Evolutionary conservation across 2,888 invertebrate genomes (phyloP).

Genomic region (Resseliella maxima): DNA sequence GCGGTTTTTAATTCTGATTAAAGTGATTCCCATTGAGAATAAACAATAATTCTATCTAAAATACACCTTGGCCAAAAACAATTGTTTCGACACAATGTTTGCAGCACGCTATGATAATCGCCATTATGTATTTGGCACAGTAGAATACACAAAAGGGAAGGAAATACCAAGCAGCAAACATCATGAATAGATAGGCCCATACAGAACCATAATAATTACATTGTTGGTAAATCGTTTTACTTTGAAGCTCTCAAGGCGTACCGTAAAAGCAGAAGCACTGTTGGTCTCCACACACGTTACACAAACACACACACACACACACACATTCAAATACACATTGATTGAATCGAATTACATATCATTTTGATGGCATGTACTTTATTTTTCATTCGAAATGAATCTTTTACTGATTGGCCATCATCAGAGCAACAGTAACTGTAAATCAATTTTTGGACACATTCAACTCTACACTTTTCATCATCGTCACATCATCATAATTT

Average conservation of each 20-base stretch:
- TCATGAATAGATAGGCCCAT: neutral
- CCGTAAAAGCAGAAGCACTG: neutral
- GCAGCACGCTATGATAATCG: neutral
- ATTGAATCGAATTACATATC: constrained; percentile 46
- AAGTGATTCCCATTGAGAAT: constrained; percentile 33
- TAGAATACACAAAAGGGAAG: neutral
- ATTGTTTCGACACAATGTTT: neutral
- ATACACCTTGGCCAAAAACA: neutral
- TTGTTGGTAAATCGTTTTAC: neutral
- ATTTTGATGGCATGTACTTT: constrained; percentile 13
- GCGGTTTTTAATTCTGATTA: constrained; percentile 41
- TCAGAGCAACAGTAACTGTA: neutral
- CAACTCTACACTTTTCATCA: too few species aligned
- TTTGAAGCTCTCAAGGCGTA: constrained; percentile 1
- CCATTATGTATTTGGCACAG: neutral
- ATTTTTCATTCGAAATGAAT: neutral
- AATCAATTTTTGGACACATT: constrained; percentile 43
- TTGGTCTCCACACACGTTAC: neutral
- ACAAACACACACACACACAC: neutral
- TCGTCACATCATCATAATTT: neutral
- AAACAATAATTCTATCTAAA: constrained; percentile 1
- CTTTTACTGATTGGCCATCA: constrained; percentile 25
- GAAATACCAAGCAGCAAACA: neutral
- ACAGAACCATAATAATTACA: neutral
- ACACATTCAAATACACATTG: neutral